Evolutionary conservation across 2,888 invertebrate genomes (phyloP), one percentile per base, ranked within the genome.

Genomic region (Diadegma fenestrale): DNA sequence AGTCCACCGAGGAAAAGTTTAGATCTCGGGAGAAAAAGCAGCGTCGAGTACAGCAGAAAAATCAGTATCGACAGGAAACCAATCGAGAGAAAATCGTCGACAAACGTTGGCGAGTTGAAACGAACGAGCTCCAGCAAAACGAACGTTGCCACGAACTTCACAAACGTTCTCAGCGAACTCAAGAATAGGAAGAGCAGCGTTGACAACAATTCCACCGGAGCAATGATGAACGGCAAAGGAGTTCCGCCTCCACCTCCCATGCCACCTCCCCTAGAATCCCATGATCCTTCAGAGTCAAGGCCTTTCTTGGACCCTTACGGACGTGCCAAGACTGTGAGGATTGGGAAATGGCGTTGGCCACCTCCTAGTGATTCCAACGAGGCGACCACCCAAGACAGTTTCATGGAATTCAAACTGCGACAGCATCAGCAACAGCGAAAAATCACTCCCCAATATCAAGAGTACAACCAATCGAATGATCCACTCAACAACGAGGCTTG

Each of bases 311-410:
- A 98, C 93, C 98, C 98, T 0, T 98, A 98, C 90, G 98, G 98
- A 0, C 95, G 99, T 37, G 99, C 99, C 0, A 98, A 99, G 92
- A 99, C 99, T 0, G 98, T 99, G 0, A 95, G 99, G 43, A 99
- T 99, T 78, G 99, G 98, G 1, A 98, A 98, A 94, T 98, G 98
- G 98, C 95, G 94, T 86, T 99, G 99, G 99, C 99, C 99, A 8
- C 99, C 99, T 14, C 96, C 97, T 8, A 97, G 97, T 80, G 97
- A 96, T 0, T 96, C 95, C 37, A 95, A 95, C 14, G 96, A 96
- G 87, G 94, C 93, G 17, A 96, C 97, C 85, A 95, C 95, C 19
- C 95, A 96, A 6, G 98, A 97, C 91, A 97, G 97, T 88, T 98
- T 98, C 91, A 96, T 98, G 81, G 97, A 98, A 89, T 98, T 98